phyloP scores from a whole-genome alignment of 2,113 vertebrate species.

The Heterocephalus glaber region DNA sequence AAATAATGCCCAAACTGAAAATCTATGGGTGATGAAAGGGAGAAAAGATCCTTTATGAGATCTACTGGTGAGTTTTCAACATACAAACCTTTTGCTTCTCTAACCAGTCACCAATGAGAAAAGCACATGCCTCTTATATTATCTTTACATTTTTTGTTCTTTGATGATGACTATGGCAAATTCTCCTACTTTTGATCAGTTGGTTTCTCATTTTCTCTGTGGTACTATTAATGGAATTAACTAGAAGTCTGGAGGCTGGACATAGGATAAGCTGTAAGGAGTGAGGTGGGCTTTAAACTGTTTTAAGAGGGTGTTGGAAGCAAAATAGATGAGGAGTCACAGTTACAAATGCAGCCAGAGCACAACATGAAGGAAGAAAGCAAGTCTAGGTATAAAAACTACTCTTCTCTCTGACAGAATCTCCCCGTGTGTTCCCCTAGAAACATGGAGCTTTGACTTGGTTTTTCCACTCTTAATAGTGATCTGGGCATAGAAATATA shows the following conservation, averaged over 20 bases:
- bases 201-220: background rate
- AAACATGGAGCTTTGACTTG: background rate
- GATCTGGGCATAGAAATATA: background rate
- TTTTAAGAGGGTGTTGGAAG: background rate
- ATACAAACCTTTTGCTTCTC: background rate
- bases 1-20: no score
- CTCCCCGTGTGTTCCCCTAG: background rate
- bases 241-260: background rate
- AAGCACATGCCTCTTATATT: background rate
- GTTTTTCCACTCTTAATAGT: background rate
- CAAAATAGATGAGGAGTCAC: rapidly evolving
- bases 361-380: background rate
- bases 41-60: background rate
- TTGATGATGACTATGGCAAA: background rate
- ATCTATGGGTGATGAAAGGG: background rate
- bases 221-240: background rate
- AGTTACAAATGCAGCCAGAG: background rate
- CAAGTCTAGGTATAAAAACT: background rate
- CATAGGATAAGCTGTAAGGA: background rate
- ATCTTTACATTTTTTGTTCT: background rate
- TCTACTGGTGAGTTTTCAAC: background rate
- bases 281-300: background rate
- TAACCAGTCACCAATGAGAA: background rate
- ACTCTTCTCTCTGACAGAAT: background rate
- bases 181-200: background rate